Evolutionary conservation across 2,113 vertebrate species (phyloP).

Genomic region (Oenanthe oenanthe): DNA sequence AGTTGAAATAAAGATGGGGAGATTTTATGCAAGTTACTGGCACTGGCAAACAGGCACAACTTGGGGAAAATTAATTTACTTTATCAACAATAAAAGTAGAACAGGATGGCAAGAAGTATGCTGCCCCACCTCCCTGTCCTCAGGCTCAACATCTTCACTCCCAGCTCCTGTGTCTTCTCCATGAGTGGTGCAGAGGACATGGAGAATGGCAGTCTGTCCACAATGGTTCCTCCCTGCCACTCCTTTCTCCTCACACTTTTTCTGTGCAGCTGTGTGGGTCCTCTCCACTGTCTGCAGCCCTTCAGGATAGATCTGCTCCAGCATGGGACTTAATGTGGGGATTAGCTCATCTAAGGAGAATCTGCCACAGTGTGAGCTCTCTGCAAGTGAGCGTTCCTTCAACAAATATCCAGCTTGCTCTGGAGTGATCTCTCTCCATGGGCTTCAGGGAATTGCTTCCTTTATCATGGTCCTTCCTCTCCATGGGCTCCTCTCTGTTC

Average conservation of each 20-base stretch:
- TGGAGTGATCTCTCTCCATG: accelerated
- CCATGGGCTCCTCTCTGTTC: background rate
- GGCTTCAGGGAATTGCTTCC: background rate
- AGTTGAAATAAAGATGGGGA: background rate
- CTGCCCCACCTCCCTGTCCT: accelerated
- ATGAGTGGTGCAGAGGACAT: accelerated
- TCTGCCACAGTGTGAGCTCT: background rate
- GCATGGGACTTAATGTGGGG: background rate
- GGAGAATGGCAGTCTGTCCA: background rate
- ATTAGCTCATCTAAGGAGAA: background rate
- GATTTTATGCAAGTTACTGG: background rate
- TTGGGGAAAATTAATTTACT: background rate
- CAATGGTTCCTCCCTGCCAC: accelerated
- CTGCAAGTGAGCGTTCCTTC: background rate
- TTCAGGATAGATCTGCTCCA: background rate
- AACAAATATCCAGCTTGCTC: background rate
- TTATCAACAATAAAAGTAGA: background rate
- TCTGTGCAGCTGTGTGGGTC: background rate
- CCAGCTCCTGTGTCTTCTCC: accelerated
- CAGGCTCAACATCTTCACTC: background rate
- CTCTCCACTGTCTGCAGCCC: background rate
- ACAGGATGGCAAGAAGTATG: background rate
- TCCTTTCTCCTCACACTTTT: background rate
- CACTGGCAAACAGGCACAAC: background rate
- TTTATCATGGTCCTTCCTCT: background rate